phyloP scores from a whole-genome alignment of 1,140 invertebrate genomes.

The Ips typographus region DNA sequence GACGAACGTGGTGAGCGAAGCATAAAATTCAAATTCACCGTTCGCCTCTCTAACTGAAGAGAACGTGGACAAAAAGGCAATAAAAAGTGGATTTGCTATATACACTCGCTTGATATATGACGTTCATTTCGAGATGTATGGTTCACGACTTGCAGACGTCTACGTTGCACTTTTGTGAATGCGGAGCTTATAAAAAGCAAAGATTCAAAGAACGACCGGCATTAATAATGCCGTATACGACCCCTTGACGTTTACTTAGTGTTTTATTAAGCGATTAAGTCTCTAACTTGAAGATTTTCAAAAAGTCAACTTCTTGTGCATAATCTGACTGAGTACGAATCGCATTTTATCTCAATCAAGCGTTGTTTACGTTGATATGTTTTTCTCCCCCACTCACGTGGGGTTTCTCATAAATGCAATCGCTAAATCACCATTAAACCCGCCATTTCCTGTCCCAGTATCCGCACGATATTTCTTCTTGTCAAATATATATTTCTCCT shows the following conservation, averaged over 20 bases:
- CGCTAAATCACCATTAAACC: not conserved
- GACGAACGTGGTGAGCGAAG: too few relatives aligned
- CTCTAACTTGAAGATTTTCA: too few relatives aligned
- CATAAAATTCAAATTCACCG: too few relatives aligned
- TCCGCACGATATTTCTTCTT: conserved; percentile 1
- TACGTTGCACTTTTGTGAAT: conserved; percentile 14
- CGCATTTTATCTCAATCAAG: not conserved
- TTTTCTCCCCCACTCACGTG: not conserved
- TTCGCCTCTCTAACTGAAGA: not conserved
- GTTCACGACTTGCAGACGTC: conserved; percentile 8
- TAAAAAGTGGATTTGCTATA: conserved; percentile 15
- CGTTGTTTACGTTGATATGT: not conserved
- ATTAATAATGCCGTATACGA: not conserved
- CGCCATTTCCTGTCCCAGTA: not conserved
- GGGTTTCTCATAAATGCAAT: not conserved
- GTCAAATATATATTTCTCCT: conserved; percentile 8
- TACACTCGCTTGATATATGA: conserved; percentile 14
- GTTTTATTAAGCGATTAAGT: too few relatives aligned
- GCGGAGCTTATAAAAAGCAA: not conserved
- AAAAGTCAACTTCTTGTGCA: not conserved
- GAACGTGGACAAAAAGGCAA: conserved; percentile 10
- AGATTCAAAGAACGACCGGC: not conserved
- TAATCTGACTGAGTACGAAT: not conserved
- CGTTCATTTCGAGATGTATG: conserved; percentile 15
- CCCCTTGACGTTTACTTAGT: too few relatives aligned